A percentile compares a stretch with the other conserved stretches of the same genome.
Evolutionary conservation across 2,113 vertebrate genomes (phyloP).

Genomic region (Spheniscus mendiculus): DNA sequence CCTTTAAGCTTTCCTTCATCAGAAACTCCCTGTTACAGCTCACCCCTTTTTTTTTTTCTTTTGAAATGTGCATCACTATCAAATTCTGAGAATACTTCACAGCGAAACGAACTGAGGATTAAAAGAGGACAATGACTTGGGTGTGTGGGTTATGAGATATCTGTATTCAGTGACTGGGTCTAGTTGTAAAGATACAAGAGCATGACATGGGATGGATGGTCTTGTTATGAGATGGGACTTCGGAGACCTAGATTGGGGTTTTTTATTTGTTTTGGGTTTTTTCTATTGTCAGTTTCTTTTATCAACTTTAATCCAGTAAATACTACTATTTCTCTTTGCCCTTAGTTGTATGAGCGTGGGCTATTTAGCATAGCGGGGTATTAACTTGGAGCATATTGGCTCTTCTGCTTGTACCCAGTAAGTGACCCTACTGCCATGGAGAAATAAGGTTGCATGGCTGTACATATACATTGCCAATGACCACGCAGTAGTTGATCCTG

Average conservation of each 20-base stretch:
- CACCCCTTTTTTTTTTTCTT: background rate
- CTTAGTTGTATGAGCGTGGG: accelerated
- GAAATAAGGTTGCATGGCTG: background rate
- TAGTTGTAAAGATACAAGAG: background rate
- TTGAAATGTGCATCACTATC: background rate
- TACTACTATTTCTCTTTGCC: background rate
- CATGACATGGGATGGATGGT: background rate
- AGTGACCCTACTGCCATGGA: background rate
- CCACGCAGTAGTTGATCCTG: background rate
- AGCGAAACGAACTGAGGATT: background rate
- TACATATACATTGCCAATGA: background rate
- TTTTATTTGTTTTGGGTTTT: background rate
- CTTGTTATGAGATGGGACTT: background rate
- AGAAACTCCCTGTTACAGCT: background rate
- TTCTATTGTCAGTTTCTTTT: background rate
- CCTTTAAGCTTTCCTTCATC: background rate
- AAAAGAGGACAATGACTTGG: background rate
- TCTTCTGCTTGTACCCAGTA: background rate
- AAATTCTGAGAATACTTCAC: background rate
- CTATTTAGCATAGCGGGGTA: accelerated
- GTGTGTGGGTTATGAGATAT: background rate
- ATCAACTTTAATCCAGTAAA: background rate
- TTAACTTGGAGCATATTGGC: background rate
- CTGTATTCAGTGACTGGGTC: background rate
- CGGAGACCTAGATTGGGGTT: too few relatives aligned